Percentiles rank a stretch among this genome's conserved stretches.
These are phyloP conservation scores for Geopemphigus sp. DNA, from an alignment of 1,140 invertebrate species.

Conservation along the genomic window DNA sequence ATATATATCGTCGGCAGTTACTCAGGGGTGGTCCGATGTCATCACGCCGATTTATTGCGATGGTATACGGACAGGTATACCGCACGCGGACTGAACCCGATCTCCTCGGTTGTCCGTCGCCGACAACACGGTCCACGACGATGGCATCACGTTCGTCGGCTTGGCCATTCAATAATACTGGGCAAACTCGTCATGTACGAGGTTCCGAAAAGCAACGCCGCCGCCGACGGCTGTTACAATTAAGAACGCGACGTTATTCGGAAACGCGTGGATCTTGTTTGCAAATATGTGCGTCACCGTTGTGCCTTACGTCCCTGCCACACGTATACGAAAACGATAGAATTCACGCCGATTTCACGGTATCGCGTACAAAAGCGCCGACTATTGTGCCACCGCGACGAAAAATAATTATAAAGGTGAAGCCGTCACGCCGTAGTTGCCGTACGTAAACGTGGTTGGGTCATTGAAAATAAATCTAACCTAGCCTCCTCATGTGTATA, in stretches of 20 bases:
- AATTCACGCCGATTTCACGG: not conserved
- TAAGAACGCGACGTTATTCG: too few species aligned
- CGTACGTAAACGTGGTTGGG: too few species aligned
- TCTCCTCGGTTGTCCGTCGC: not conserved
- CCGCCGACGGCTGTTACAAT: not conserved
- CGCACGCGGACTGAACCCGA: not conserved
- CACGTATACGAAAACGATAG: not conserved
- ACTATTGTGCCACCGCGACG: too few species aligned
- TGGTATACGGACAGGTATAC: not conserved
- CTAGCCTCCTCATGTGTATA: too few species aligned
- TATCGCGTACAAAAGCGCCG: not conserved
- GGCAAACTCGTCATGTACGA: too few species aligned
- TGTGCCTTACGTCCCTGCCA: too few species aligned
- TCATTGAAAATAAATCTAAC: too few species aligned
- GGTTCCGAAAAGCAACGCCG: not conserved
- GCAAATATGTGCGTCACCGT: too few species aligned
- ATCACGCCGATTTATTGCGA: conserved; percentile 31
- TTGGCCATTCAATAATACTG: too few species aligned
- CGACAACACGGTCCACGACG: not conserved
- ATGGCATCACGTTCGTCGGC: not conserved
- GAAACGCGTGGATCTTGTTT: too few species aligned
- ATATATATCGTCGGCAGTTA: not conserved
- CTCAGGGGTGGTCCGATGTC: conserved; percentile 31
- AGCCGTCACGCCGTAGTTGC: too few species aligned
- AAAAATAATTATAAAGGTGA: too few species aligned